phyloP scores from a whole-genome alignment of 2,888 invertebrate species.

The Himalopsyche japonica region DNA sequence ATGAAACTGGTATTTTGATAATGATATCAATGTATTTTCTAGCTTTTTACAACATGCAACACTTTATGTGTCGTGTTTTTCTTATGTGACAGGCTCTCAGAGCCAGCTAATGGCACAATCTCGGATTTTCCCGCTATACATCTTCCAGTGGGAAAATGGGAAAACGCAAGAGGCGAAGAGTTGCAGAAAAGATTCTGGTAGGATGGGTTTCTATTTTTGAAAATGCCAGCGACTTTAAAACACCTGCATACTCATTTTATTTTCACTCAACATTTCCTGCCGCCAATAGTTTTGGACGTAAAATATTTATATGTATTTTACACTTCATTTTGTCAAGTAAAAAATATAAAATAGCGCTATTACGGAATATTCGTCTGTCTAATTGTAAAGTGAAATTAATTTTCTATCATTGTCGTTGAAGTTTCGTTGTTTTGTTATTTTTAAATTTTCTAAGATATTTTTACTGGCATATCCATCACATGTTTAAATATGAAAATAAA shows the following conservation, averaged over 20 bases:
- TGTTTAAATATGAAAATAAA: too few species aligned
- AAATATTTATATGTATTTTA: too few species aligned
- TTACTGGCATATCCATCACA: too few species aligned
- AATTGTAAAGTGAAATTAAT: too few species aligned
- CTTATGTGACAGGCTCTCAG: background rate
- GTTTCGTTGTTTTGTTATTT: too few species aligned
- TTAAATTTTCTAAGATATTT: too few species aligned
- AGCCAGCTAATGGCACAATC: conserved; percentile 37
- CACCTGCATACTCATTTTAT: background rate
- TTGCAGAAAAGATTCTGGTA: background rate
- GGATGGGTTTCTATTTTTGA: conserved; percentile 9
- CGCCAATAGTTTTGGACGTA: background rate
- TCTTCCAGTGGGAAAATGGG: conserved; percentile 18
- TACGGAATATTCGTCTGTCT: too few species aligned
- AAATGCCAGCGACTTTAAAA: conserved; percentile 16
- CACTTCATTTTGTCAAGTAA: too few species aligned
- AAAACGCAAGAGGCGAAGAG: conserved; percentile 3
- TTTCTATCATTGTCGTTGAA: too few species aligned
- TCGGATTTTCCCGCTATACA: conserved; percentile 38
- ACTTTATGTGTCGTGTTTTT: conserved; percentile 10
- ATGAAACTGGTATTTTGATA: too few species aligned
- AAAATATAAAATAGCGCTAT: too few species aligned
- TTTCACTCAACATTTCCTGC: background rate
- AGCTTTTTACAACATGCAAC: background rate
- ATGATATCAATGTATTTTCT: background rate